phyloP scores from a whole-genome alignment of 2,113 vertebrate species.

The Neodontobutis hainanensis region DNA sequence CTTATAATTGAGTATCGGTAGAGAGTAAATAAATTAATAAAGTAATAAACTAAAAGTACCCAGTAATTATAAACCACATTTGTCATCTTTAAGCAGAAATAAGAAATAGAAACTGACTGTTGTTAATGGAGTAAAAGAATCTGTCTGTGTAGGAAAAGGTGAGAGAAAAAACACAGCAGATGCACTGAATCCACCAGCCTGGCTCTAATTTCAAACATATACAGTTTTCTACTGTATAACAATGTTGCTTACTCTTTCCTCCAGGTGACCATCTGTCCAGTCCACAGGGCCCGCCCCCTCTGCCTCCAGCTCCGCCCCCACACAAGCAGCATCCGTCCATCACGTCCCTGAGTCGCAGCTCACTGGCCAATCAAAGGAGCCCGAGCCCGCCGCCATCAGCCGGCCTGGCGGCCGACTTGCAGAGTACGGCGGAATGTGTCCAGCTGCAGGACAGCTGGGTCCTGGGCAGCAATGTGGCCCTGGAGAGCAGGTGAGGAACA shows the following conservation, averaged over 20 bases:
- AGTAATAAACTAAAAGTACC: too few species aligned
- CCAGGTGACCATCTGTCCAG: conserved; percentile 88
- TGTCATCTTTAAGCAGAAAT: too few species aligned
- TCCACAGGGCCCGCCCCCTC: conserved; percentile 89
- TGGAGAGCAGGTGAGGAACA: conserved; percentile 94
- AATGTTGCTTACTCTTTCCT: background rate
- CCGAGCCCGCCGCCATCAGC: conserved; percentile 94
- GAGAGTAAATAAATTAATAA: too few species aligned
- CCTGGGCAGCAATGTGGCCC: conserved; percentile 97
- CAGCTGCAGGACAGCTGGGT: conserved; percentile 99
- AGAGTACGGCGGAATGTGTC: conserved; percentile 98
- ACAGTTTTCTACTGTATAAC: background rate
- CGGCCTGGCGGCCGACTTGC: conserved; percentile 97
- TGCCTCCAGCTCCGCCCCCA: conserved; percentile 89
- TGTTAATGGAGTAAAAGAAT: too few species aligned
- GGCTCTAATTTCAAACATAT: conserved; percentile 27
- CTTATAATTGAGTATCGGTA: too few species aligned
- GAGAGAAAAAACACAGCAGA: conserved; percentile 17
- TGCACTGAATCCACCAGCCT: conserved; percentile 22
- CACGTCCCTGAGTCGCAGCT: conserved; percentile 94
- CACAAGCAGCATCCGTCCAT: conserved; percentile 94
- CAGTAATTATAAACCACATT: too few species aligned
- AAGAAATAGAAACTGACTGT: too few species aligned
- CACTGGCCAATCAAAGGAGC: conserved; percentile 96
- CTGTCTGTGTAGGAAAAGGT: too few species aligned